A percentile compares a stretch with the other conserved stretches of the same genome.
Evolutionary conservation across 2,113 vertebrate species (phyloP).

Genomic region (Willisornis vidua): DNA sequence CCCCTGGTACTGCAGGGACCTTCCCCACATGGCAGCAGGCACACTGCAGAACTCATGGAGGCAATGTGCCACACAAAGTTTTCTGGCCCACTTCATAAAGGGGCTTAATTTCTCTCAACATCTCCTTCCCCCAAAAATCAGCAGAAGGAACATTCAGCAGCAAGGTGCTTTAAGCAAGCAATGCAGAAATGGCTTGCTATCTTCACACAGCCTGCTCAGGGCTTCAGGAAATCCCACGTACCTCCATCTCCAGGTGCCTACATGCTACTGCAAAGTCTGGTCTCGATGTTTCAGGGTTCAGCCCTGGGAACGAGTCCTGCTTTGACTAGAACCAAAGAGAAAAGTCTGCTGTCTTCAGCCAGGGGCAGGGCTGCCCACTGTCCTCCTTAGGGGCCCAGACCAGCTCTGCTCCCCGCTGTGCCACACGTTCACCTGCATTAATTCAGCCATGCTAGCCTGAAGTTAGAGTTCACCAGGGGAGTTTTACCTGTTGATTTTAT

Average conservation of each 20-base stretch:
- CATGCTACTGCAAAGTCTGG: not conserved
- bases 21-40: not conserved
- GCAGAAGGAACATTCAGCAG: not conserved
- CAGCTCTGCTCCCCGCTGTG: not conserved
- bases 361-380: not conserved
- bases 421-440: not conserved
- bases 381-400: not conserved
- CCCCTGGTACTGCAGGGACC: not conserved
- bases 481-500: not conserved
- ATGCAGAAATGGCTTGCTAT: not conserved
- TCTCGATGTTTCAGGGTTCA: not conserved
- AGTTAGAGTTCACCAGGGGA: not conserved
- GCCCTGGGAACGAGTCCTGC: not conserved
- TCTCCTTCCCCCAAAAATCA: not conserved
- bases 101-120: not conserved
- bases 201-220: not conserved
- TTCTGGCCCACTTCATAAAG: not conserved
- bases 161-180: not conserved
- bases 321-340: not conserved
- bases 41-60: not conserved
- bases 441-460: not conserved
- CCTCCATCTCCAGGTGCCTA: not conserved
- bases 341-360: not conserved
- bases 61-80: fast-evolving
- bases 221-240: not conserved